A percentile compares a stretch with the other conserved stretches of the same genome.
phyloP scores from a whole-genome alignment of 2,888 invertebrate genomes.

The Diaphora mendica region DNA sequence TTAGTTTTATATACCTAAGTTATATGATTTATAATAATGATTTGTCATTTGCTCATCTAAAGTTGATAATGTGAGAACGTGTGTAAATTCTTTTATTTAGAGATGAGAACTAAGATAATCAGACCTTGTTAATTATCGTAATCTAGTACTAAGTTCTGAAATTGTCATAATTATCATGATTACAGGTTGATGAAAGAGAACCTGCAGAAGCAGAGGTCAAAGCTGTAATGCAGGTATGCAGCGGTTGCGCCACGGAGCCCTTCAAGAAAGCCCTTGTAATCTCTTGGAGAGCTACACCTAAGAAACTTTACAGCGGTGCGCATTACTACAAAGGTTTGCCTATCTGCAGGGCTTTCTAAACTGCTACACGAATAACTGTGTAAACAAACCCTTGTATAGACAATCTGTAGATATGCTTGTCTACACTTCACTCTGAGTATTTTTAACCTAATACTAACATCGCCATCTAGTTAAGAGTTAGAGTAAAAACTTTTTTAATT shows the following conservation, averaged over 20 bases:
- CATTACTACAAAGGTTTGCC: conserved; percentile 89
- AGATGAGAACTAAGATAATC: background rate
- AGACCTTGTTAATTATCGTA: background rate
- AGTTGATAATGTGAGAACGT: too few species aligned
- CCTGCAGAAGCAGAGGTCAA: conserved; percentile 94
- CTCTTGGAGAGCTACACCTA: conserved; percentile 91
- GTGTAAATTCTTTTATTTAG: background rate
- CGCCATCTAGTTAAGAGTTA: conserved; percentile 53
- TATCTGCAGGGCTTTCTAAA: conserved; percentile 88
- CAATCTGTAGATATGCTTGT: conserved; percentile 26
- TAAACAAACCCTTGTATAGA: conserved; percentile 43
- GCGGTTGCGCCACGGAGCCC: conserved; percentile 91
- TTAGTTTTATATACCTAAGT: background rate
- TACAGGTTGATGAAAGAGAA: conserved; percentile 90
- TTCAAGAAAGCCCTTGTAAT: conserved; percentile 93
- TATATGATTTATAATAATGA: background rate
- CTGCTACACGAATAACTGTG: conserved; percentile 9
- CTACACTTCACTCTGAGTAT: conserved; percentile 20
- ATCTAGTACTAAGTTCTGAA: background rate
- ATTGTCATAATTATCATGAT: conserved; percentile 30
- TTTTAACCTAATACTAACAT: conserved; percentile 28
- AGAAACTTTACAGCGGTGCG: conserved; percentile 91
- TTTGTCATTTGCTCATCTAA: background rate
- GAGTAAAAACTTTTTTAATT: too few species aligned
- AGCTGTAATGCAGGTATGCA: conserved; percentile 92